Conservation (phyloP, 2,888 invertebrate species). For the Salticus scenicus region DNA sequence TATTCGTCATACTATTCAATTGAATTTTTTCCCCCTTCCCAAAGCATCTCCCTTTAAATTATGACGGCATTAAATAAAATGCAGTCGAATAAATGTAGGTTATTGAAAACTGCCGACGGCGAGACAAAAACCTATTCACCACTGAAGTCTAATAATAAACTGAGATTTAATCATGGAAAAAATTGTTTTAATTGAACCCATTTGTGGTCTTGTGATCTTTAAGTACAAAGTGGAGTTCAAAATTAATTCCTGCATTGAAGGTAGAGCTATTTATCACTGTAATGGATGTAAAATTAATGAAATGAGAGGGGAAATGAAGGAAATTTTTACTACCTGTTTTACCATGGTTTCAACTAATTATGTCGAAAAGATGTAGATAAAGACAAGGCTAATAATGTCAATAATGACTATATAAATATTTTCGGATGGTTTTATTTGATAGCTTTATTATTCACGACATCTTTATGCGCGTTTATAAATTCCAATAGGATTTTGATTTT, state of each 20-base stretch:
- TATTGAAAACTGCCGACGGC: constrained; percentile 29
- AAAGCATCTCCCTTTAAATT: constrained; percentile 33
- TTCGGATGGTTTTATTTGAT: no score
- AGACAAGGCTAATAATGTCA: background rate
- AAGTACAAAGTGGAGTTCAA: constrained; percentile 14
- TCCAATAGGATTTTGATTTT: no score
- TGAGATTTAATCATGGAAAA: constrained; percentile 46
- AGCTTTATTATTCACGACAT: no score
- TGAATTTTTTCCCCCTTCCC: background rate
- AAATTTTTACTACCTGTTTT: constrained; percentile 25
- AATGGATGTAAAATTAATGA: constrained; percentile 56
- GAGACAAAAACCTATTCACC: constrained; percentile 33
- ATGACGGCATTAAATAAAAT: constrained; percentile 59
- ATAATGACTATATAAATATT: background rate
- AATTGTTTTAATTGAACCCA: constrained; percentile 55
- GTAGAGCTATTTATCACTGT: constrained; percentile 39
- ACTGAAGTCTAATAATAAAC: constrained; percentile 57
- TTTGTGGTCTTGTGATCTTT: constrained; percentile 30
- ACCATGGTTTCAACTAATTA: constrained; percentile 18
- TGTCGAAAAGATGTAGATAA: background rate
- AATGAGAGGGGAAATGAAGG: constrained; percentile 39
- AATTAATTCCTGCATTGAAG: constrained; percentile 51
- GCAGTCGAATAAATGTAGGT: constrained; percentile 4
- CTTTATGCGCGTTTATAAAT: no score
- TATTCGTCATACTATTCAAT: constrained; percentile 47